Percentiles rank a stretch among this genome's conserved stretches.
These are phyloP conservation scores for Lampris megalopsis DNA, from an alignment of 2,113 vertebrate species.

Conservation along the genomic window DNA sequence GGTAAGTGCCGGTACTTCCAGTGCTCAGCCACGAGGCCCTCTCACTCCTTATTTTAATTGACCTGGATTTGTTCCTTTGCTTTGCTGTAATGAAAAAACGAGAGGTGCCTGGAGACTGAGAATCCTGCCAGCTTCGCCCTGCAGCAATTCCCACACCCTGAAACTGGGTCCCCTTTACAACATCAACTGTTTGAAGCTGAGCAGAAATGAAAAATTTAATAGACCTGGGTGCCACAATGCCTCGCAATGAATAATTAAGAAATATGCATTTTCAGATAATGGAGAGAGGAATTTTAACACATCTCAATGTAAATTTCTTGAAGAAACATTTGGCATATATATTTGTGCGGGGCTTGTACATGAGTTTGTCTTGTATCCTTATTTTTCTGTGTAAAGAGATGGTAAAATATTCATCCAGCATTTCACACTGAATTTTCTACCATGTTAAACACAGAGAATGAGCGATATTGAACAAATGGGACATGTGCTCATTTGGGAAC, in stretches of 20 bases:
- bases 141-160: slow-evolving; percentile 80
- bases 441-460: slow-evolving; percentile 59
- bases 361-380: slow-evolving; percentile 63
- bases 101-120: slow-evolving; percentile 73
- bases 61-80: slow-evolving; percentile 82
- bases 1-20: slow-evolving; percentile 32
- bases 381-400: slow-evolving; percentile 66
- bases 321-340: slow-evolving; percentile 66
- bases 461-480: slow-evolving; percentile 59
- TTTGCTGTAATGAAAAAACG: slow-evolving; percentile 77
- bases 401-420: slow-evolving; percentile 67
- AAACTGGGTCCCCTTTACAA: slow-evolving; percentile 80
- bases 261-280: slow-evolving; percentile 80
- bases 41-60: slow-evolving; percentile 78
- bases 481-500: slow-evolving; percentile 56
- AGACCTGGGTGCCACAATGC: slow-evolving; percentile 79
- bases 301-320: slow-evolving; percentile 69
- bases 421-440: slow-evolving; percentile 50
- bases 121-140: slow-evolving; percentile 77
- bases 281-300: slow-evolving; percentile 68
- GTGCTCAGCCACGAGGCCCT: slow-evolving; percentile 40
- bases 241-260: slow-evolving; percentile 78
- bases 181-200: slow-evolving; percentile 80
- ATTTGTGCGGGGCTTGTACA: slow-evolving; percentile 62
- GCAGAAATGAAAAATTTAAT: slow-evolving; percentile 80